Conservation (phyloP, 2,888 invertebrate genomes). For the Drosophila percnosoma region DNA sequence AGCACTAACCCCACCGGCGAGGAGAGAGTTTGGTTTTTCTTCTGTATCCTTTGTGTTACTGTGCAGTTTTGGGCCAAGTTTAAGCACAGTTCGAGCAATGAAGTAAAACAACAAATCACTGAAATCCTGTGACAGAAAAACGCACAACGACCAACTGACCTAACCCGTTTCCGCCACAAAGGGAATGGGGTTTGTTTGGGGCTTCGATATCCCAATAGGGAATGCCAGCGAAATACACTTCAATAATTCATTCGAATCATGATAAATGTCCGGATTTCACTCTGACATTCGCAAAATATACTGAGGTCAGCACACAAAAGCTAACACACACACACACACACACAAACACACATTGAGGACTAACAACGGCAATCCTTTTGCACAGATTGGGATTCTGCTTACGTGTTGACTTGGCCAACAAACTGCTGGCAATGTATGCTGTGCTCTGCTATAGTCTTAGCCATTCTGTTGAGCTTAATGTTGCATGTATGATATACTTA, state of each 20-base stretch:
- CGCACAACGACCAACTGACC: slow-evolving; percentile 50
- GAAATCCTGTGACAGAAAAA: slow-evolving; percentile 48
- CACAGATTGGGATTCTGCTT: slow-evolving; percentile 58
- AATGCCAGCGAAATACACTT: slow-evolving; percentile 62
- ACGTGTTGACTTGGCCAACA: slow-evolving; percentile 59
- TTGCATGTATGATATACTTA: slow-evolving; percentile 61
- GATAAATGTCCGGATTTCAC: slow-evolving; percentile 68
- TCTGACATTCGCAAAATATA: slow-evolving; percentile 63
- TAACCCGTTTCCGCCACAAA: slow-evolving; percentile 13
- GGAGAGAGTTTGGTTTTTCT: background rate
- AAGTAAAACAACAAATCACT: slow-evolving; percentile 52
- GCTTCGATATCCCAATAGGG: slow-evolving; percentile 52
- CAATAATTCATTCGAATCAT: slow-evolving; percentile 71
- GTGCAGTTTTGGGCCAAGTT: slow-evolving; percentile 28
- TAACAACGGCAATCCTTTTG: slow-evolving; percentile 49
- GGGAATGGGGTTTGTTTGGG: slow-evolving; percentile 6
- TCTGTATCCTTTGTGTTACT: background rate
- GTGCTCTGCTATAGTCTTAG: slow-evolving; percentile 4
- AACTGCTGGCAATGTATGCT: slow-evolving; percentile 18
- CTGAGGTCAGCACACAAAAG: slow-evolving; percentile 60
- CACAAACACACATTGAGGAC: slow-evolving; percentile 22
- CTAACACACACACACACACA: slow-evolving; percentile 1
- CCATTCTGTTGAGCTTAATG: slow-evolving; percentile 46
- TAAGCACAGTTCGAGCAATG: slow-evolving; percentile 33
- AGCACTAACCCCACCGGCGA: background rate